Evolutionary conservation across 2,797 vertebrate genomes (phyloP), one percentile per base, ranked within the genome.

Genomic region (Poeciliopsis turneri): DNA sequence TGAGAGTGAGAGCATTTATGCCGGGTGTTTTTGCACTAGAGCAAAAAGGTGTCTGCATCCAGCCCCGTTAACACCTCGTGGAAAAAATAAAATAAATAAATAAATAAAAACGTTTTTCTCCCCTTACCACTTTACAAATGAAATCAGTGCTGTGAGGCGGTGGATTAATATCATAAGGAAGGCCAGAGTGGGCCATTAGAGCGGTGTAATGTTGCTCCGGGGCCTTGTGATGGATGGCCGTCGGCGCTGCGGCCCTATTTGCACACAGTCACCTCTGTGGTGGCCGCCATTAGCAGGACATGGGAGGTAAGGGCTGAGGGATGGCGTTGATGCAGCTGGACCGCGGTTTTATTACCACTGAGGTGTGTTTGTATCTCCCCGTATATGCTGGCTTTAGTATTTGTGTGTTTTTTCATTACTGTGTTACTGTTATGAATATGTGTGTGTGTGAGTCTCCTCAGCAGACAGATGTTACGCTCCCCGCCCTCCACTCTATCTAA

Each of bases 121-220:
- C 93, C 94, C 96, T 96, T 96, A 95, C 97, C 97, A 96, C 96
- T 96, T 97, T 96, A 97, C 95, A 97, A 97, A 97, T 97, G 96
- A 97, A 97, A 97, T 97, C 96, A 97, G 96, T 94, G 96, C 92
- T 94, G 96, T 94, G 96, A 96, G 97, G 96, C 96, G 95, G 95
- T 96, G 97, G 97, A 97, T 97, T 97, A 97, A 98, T 98, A 97
- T 96, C 97, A 97, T 97, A 94, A 95, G 94, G 93, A 94, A 94
- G 94, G 94, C 92, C 92, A 92, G 93, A 94, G 93, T 92, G 93
- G 90, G 96, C 97, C 96, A 98, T 97, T 98, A 97, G 96, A 96
- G 96, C 93, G 95, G 96, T 96, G 96, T 97, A 97, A 97, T 98
- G 96, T 96, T 96, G 96, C 97, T 97, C 96, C 95, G 92, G 97